Conservation (phyloP, 2,113 vertebrate species). For the Alces alces region DNA sequence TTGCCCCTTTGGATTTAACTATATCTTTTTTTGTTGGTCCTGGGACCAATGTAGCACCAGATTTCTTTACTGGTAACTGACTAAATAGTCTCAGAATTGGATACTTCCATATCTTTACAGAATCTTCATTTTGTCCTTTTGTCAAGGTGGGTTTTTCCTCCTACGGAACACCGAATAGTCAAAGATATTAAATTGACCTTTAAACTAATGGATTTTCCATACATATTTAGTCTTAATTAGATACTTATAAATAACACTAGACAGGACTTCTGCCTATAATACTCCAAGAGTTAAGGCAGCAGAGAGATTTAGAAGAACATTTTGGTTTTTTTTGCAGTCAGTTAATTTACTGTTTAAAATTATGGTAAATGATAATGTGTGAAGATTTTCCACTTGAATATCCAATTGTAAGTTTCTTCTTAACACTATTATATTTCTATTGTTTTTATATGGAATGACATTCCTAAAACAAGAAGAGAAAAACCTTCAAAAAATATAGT, state of each 20-base stretch:
- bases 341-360: conserved; percentile 68
- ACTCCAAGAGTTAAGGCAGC: not conserved
- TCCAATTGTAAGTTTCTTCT: conserved; percentile 32
- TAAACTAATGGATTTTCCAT: not conserved
- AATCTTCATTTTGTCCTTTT: conserved; percentile 1
- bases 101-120: not conserved
- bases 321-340: not conserved
- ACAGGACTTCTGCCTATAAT: not conserved
- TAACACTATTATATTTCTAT: conserved; percentile 70
- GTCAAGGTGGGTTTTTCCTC: not conserved
- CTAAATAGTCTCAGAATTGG: not conserved
- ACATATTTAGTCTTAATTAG: conserved; percentile 23
- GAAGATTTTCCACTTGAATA: conserved; percentile 71
- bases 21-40: not conserved
- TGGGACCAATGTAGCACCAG: not conserved
- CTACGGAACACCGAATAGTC: not conserved
- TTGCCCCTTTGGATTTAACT: not conserved
- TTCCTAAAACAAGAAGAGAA: conserved; percentile 71
- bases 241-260: conserved; percentile 62
- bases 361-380: conserved; percentile 76
- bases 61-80: not conserved
- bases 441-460: conserved; percentile 71
- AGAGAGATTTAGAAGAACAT: not conserved
- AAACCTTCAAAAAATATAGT: not conserved
- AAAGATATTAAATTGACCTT: not conserved